Conservation (phyloP, 2,888 invertebrate genomes). For the Drosophila suboccidentalis region DNA sequence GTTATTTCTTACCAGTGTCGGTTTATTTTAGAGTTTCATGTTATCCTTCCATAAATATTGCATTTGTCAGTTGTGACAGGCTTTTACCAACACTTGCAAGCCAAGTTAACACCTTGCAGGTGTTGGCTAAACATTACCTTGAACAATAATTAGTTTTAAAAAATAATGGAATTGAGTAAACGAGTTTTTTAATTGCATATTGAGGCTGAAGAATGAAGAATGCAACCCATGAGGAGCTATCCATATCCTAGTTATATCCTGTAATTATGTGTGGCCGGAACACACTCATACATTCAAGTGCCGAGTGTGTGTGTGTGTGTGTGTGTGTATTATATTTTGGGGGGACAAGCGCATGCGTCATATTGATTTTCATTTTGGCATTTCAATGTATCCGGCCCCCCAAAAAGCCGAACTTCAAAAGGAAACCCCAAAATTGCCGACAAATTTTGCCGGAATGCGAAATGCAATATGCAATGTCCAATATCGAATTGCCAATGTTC, state of each 20-base stretch:
- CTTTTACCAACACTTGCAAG: neutral
- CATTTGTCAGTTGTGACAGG: neutral
- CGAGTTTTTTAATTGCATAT: conserved; percentile 13
- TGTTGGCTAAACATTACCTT: neutral
- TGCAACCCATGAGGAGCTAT: conserved; percentile 1
- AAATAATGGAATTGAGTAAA: conserved; percentile 8
- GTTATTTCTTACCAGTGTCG: too few relatives aligned
- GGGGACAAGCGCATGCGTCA: conserved; percentile 72
- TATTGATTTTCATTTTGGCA: conserved; percentile 73
- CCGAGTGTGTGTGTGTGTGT: conserved; percentile 17
- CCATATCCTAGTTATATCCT: conserved; percentile 35
- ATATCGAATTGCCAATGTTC: conserved; percentile 22
- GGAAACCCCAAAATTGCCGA: conserved; percentile 73
- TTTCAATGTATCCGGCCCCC: conserved; percentile 47
- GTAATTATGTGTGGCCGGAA: conserved; percentile 48
- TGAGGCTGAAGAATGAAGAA: neutral
- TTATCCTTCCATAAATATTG: neutral
- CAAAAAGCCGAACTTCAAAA: conserved; percentile 63
- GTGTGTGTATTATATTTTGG: conserved; percentile 5
- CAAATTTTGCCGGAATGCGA: conserved; percentile 45
- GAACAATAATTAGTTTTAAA: neutral
- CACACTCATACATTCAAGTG: conserved; percentile 11
- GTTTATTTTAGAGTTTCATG: too few relatives aligned
- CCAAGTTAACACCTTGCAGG: neutral
- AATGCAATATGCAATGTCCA: conserved; percentile 44